phyloP scores from a whole-genome alignment of 23 tunicate genomes.

The Pegea sp. region DNA sequence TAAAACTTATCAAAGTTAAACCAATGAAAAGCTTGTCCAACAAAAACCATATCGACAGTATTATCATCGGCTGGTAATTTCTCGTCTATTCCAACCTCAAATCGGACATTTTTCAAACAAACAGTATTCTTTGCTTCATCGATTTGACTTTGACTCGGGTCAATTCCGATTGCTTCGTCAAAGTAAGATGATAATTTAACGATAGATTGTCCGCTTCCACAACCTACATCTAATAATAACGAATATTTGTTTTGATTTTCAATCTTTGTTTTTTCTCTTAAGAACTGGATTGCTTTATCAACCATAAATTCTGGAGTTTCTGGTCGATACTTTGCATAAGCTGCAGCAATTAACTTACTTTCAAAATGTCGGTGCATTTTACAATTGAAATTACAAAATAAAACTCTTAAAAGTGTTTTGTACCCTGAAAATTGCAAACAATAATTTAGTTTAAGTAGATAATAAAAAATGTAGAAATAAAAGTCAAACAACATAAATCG shows the following conservation, averaged over 20 bases:
- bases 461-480: too few relatives aligned
- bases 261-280: not conserved
- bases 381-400: too few relatives aligned
- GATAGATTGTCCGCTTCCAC: slow-evolving; percentile 66
- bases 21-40: slow-evolving; percentile 81
- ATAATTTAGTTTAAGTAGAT: too few relatives aligned
- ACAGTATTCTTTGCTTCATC: slow-evolving; percentile 18
- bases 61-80: slow-evolving; percentile 3
- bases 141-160: slow-evolving; percentile 49
- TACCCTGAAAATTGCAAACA: too few relatives aligned
- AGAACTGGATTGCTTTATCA: slow-evolving; percentile 10
- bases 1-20: slow-evolving; percentile 30
- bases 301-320: slow-evolving; percentile 13
- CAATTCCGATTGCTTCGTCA: slow-evolving; percentile 25
- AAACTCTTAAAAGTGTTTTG: too few relatives aligned
- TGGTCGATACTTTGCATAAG: slow-evolving; percentile 30
- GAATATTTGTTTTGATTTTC: slow-evolving; percentile 1
- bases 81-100: slow-evolving; percentile 34
- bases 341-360: slow-evolving; percentile 11
- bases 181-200: slow-evolving; percentile 21
- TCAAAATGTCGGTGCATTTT: slow-evolving; percentile 37
- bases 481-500: too few relatives aligned
- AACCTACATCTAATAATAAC: slow-evolving; percentile 53
- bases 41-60: slow-evolving; percentile 34
- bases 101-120: slow-evolving; percentile 8